These are phyloP conservation scores for Andrena camellia DNA, from an alignment of 2,888 invertebrate genomes.

Conservation along the genomic window DNA sequence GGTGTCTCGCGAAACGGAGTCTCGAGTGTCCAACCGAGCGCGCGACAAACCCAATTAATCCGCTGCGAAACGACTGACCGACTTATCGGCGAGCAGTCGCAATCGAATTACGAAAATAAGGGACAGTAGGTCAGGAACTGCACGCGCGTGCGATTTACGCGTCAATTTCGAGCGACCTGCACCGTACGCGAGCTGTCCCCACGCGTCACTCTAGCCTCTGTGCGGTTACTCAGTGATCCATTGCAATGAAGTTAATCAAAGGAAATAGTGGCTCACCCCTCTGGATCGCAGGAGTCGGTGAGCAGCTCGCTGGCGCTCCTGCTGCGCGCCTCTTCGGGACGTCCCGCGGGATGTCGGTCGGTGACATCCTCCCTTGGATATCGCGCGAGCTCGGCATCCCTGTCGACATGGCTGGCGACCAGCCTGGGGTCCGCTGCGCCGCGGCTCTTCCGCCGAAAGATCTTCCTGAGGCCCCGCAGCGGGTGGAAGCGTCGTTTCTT, in stretches of 20 bases:
- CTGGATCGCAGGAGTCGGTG: constrained; percentile 85
- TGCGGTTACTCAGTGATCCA: not conserved
- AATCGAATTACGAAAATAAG: constrained; percentile 51
- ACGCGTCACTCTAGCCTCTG: too few relatives aligned
- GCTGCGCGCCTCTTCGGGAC: constrained; percentile 85
- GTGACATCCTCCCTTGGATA: constrained; percentile 84
- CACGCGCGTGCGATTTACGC: constrained; percentile 24
- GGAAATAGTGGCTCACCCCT: constrained; percentile 70
- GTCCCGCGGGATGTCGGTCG: constrained; percentile 86
- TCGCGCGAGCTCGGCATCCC: constrained; percentile 78
- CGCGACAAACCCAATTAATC: constrained; percentile 11
- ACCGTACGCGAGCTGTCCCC: too few relatives aligned
- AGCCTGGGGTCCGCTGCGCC: constrained; percentile 84
- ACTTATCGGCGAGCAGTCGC: constrained; percentile 9
- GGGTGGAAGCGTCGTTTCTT: constrained; percentile 89
- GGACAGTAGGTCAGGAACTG: constrained; percentile 47
- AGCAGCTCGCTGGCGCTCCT: constrained; percentile 90
- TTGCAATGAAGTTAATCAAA: constrained; percentile 16
- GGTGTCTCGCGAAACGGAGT: not conserved
- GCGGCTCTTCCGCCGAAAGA: constrained; percentile 89
- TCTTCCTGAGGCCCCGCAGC: constrained; percentile 89
- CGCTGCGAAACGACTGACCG: constrained; percentile 9
- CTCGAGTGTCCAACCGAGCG: not conserved
- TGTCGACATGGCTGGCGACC: constrained; percentile 65
- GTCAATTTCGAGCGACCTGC: not conserved